Conservation (phyloP, 1,140 invertebrate genomes). For the Subanguina moxae region DNA sequence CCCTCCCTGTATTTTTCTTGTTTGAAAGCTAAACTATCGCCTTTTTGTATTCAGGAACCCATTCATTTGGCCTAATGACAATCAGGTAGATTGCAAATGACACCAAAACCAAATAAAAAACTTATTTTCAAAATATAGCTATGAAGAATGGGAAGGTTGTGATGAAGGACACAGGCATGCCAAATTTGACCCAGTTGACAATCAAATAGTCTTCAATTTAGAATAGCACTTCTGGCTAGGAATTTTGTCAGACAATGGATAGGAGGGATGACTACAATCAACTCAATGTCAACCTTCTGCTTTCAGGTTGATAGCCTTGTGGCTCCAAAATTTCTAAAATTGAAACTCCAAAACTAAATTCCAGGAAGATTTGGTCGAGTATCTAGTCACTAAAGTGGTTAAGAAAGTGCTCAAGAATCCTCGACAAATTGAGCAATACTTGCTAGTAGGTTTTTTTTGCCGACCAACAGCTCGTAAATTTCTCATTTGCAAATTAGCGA, state of each 20-base stretch:
- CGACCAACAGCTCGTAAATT: no score
- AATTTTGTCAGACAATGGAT: conserved; percentile 40
- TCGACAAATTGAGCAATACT: conserved; percentile 26
- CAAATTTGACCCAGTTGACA: no score
- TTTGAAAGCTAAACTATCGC: no score
- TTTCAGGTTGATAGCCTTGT: not conserved
- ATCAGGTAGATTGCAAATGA: conserved; percentile 4
- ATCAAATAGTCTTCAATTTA: no score
- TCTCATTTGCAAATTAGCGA: no score
- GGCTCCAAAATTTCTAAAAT: not conserved
- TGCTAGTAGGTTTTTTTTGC: not conserved
- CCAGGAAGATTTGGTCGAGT: conserved; percentile 43
- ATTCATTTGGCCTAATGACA: conserved; percentile 36
- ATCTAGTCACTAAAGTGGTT: conserved; percentile 37
- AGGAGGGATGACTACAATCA: conserved; percentile 38
- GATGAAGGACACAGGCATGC: conserved; percentile 29
- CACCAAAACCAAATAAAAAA: no score
- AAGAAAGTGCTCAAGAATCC: conserved; percentile 22
- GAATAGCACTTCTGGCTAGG: conserved; percentile 37
- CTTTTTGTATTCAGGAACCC: conserved; percentile 31
- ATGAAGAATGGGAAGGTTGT: conserved; percentile 37
- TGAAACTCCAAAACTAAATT: conserved; percentile 31
- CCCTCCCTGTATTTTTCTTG: no score
- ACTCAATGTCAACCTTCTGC: conserved; percentile 7
- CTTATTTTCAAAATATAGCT: not conserved